Base-by-base conservation (phyloP, 1,140 invertebrate genomes). In the Drosophila pseudoobscura region DNA sequence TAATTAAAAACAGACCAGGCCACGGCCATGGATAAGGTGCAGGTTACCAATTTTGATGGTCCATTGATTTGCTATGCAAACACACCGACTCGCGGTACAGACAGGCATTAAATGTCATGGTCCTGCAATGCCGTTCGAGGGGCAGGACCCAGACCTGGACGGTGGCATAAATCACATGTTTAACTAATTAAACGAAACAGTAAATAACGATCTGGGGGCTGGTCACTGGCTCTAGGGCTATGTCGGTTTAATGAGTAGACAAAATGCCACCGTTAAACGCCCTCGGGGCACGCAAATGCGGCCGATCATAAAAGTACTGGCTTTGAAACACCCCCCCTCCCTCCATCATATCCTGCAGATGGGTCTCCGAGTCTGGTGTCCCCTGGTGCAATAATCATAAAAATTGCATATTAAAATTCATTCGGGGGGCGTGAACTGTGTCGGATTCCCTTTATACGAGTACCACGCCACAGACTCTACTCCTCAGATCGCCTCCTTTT, bases 321-420 rank as follows among this genome's bases (percentile, higher is more conserved):
- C 35, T 8, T 8, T 31, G 29, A 1, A 24, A 24, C 7, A 7
- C 7, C 29, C 7, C 29, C 7, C 29, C 6, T 64, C 46, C 49
- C 9, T 22, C 39, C 70, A 57, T 26, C 24, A 26, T 5, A 11
- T 43, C 39, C 44, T 46, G 55, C 53, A 69, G 53, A 63, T 60
- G 63, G 35, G 31, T 35, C 31, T 35, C 31, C 29, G 29, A 31
- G 29, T 44, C 44, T 17, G 22, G n/a, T 31, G 44, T 57, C 62
- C 65, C 44, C 50, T 17, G 56, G 69, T 46, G 52, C 63, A 82
- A 82, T 83, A 82, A 82, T 82, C 79, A 82, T 83, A 83, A 83
- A 83, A 83, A 78, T 82, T 82, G 79, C 74, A 83, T 82, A 82
- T 82, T 80, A 78, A 82, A 82, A 82, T 82, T 64, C 61, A 73